Evolutionary conservation across 2,888 invertebrate species (phyloP), one percentile per base, ranked within the genome.

Genomic region (Cecidostiba fungosa): DNA sequence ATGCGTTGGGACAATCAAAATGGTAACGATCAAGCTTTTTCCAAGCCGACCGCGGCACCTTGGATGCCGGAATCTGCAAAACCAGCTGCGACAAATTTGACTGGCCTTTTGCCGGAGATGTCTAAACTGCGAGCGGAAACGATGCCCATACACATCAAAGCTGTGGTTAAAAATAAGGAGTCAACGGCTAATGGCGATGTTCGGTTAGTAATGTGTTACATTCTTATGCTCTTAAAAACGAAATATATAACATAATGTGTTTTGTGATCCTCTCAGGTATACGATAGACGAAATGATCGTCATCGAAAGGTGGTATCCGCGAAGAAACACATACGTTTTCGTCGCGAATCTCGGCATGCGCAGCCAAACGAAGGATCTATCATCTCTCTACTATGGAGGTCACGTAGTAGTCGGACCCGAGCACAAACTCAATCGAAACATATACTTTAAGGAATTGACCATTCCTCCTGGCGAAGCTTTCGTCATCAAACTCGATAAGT

Each of bases 271-370:
- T 39, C 39, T 4, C 84, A 94, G 96, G 85, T 95, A 95, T 90
- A 95, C 95, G 39, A 94, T 95, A 62, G 95, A 95, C 72, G 95
- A 96, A 90, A 91, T 95, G 83, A 94, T 97, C 73, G 94, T 97
- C 3, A 95, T 97, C 26, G 97, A 97, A 91, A 94, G 97, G 73
- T 96, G 96, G 95, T 97, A 96, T 92, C 97, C 97, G 0, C 95
- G 97, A 23, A 95, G 97, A 85, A 96, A 97, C 90, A 95, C 97
- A 0, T 97, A 96, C 91, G 96, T 97, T 0, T 95, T 96, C 86
- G 95, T 97, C 0, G 96, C 96, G 1, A 97, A 97, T 94, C 94
- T 97, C 3, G 96, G 96, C 0, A 94, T 92, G 62, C 92, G 92
- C 12, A 93, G 94, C 26, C 95, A 96, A 62, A 95, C 95, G 1